Percentiles rank a stretch among this genome's conserved stretches.
phyloP scores from a whole-genome alignment of 2,888 invertebrate genomes.

The Seladonia tumulorum region DNA sequence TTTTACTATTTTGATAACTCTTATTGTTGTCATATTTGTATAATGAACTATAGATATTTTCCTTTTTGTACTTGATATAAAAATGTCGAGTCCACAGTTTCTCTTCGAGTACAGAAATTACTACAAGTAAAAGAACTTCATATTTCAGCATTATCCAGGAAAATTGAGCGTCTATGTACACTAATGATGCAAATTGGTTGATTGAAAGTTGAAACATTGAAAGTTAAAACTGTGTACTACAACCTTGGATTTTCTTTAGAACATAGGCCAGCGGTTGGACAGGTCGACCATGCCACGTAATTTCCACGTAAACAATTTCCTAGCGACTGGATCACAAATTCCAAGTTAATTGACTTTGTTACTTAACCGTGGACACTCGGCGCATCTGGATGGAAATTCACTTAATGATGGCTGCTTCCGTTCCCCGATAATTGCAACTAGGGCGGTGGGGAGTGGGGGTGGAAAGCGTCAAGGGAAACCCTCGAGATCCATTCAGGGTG shows the following conservation, averaged over 20 bases:
- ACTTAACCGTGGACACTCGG: background rate
- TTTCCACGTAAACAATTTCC: background rate
- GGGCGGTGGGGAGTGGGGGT: background rate
- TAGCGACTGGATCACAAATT: background rate
- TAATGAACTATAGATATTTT: too few relatives aligned
- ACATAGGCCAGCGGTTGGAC: background rate
- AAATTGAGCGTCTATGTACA: too few relatives aligned
- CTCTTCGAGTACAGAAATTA: too few relatives aligned
- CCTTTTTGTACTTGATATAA: too few relatives aligned
- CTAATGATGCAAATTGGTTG: too few relatives aligned
- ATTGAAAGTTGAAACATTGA: too few relatives aligned
- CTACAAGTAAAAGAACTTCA: too few relatives aligned
- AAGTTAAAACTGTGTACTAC: too few relatives aligned
- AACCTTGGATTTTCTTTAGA: background rate
- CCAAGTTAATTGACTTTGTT: background rate
- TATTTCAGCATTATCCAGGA: too few relatives aligned
- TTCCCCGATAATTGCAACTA: background rate
- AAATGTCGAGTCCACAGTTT: too few relatives aligned
- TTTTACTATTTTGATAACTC: too few relatives aligned
- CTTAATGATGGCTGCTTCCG: constrained; percentile 5
- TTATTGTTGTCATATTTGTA: too few relatives aligned
- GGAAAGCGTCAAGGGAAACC: background rate
- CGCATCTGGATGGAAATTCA: constrained; percentile 21
- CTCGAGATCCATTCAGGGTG: background rate
- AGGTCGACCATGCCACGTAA: background rate